Conservation (phyloP, 2,113 vertebrate species). For the Cacatua alba region DNA sequence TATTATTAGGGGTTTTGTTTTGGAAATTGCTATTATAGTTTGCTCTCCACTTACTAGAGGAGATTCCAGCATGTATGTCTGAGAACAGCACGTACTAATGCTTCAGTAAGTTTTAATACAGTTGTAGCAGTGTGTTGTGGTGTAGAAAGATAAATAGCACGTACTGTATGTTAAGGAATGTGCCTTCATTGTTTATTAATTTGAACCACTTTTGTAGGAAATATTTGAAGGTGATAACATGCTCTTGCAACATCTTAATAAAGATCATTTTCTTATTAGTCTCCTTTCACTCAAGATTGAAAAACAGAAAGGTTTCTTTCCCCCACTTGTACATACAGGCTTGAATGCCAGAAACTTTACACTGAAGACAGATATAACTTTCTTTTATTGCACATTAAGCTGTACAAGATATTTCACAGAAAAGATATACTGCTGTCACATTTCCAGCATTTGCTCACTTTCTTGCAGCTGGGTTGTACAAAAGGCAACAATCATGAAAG, state of each 20-base stretch:
- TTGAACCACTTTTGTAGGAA: slow-evolving; percentile 42
- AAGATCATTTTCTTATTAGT: slow-evolving; percentile 44
- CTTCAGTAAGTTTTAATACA: not conserved
- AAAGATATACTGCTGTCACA: slow-evolving; percentile 83
- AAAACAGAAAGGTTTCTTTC: slow-evolving; percentile 63
- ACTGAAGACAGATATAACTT: slow-evolving; percentile 86
- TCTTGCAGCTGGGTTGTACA: slow-evolving; percentile 81
- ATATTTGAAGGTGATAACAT: slow-evolving; percentile 70
- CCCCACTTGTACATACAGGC: slow-evolving; percentile 70
- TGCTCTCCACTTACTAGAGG: not conserved
- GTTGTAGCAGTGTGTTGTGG: slow-evolving; percentile 7
- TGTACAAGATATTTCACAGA: slow-evolving; percentile 86
- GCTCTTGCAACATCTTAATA: slow-evolving; percentile 57
- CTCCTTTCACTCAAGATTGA: slow-evolving; percentile 64
- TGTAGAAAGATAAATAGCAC: slow-evolving; percentile 44
- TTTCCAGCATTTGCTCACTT: slow-evolving; percentile 78
- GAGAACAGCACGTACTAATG: slow-evolving; percentile 11
- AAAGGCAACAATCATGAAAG: slow-evolving; percentile 79
- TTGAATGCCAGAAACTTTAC: slow-evolving; percentile 82
- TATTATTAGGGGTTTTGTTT: not conserved
- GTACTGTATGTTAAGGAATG: slow-evolving; percentile 50
- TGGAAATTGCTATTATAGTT: not conserved
- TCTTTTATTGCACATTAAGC: slow-evolving; percentile 88
- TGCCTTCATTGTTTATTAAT: slow-evolving; percentile 55
- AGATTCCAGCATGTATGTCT: not conserved